A percentile compares a stretch with the other conserved stretches of the same genome.
phyloP scores from a whole-genome alignment of 2,888 invertebrate species.

The Eupithecia exiguata region DNA sequence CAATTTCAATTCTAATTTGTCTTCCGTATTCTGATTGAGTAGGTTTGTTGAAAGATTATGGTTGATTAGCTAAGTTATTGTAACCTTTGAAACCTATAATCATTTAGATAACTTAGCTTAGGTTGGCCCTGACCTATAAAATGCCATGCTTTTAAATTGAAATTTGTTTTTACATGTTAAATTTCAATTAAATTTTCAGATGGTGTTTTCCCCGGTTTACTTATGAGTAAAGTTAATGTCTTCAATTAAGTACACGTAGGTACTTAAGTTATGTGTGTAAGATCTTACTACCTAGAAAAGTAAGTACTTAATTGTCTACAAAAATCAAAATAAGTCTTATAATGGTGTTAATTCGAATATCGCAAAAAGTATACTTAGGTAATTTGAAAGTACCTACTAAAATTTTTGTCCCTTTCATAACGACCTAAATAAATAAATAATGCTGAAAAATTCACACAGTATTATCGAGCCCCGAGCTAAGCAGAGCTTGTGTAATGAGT shows the following conservation, averaged over 20 bases:
- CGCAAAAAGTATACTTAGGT: no score
- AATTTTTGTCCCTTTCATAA: no score
- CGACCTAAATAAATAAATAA: no score
- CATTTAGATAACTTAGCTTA: not conserved
- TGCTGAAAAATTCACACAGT: no score
- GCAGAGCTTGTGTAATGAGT: no score
- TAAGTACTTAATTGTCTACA: no score
- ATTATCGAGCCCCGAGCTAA: no score
- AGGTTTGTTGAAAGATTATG: slow-evolving; percentile 1
- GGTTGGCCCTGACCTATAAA: not conserved
- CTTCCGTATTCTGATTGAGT: slow-evolving; percentile 27
- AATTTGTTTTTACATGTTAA: not conserved
- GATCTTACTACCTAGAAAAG: no score
- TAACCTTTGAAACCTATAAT: slow-evolving; percentile 2
- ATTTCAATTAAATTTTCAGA: not conserved
- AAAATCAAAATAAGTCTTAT: no score
- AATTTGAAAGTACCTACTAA: no score
- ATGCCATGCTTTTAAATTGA: not conserved
- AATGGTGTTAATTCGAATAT: no score
- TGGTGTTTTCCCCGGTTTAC: not conserved
- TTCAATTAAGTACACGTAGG: not conserved
- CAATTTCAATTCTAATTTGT: slow-evolving; percentile 42
- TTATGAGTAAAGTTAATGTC: not conserved
- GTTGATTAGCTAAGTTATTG: slow-evolving; percentile 6
- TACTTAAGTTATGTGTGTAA: no score